Base-by-base conservation (phyloP, 1,140 invertebrate species). In the Drosophila sucinea region DNA sequence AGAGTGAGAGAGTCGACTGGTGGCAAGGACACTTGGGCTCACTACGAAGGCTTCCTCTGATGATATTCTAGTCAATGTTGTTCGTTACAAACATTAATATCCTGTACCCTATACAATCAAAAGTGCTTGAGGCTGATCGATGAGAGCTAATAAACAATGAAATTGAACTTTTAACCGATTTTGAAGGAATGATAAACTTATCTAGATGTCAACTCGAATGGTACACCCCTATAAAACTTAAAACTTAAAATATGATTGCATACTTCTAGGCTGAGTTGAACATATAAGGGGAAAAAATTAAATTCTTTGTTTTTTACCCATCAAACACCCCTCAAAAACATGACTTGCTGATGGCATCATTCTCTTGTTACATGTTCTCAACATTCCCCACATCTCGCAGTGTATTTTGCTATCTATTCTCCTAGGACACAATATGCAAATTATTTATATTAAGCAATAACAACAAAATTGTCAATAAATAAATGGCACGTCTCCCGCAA, bases 1-100 rank as follows among this genome's bases (percentile, higher is more conserved):
- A 4, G 44, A 51, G 7, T 6, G 23, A 1, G 7, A 51, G 10
- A 62, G 38, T 29, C 17, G 17, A 17, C 17, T 17, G 17, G 1
- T 29, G 23, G 29, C 44, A 51, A 65, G 63, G n/a, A 29, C 68
- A 51, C 44, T 51, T 25, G 25, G 25, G 44, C 44, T 51, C 2
- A 10, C 23, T 51, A 51, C 27, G 23, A 51, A 27, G 25, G 7
- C 44, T 51, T 51, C 44, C 25, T 51, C 23, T 51, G 44, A 27
- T 10, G 23, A 27, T 51, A 6, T 51, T 51, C 27, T 27, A 25
- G 44, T 51, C 10, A 11, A 38, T 38, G 8, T 10, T 38, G 35
- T 38, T 38, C 10, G 11, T 38, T 38, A 10, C 6, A 51, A 51
- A 51, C 44, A 25, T 51, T 25, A 51, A 51, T 51, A 25, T 51